Base-by-base conservation (phyloP, 2,797 vertebrate species). In the Chrysocyon brachyurus region DNA sequence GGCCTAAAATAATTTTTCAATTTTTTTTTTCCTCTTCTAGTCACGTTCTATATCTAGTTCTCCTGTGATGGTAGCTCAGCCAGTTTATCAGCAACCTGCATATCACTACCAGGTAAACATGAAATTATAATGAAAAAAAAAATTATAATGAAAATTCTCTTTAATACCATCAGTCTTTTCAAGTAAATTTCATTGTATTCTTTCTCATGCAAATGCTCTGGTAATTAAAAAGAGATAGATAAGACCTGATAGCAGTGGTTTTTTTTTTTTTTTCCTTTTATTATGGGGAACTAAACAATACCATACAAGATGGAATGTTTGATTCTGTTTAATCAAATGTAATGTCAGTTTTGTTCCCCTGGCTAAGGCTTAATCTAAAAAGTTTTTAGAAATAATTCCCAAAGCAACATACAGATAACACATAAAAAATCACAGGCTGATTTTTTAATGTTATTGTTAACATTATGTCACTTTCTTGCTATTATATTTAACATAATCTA, bases 61-160 rank as follows among this genome's bases (percentile, higher is more conserved):
- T 68, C 98, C 99, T 57, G 83, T 99, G 98, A 98, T 99, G 98
- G 96, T 99, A 87, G 97, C 99, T 94, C 99, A 99, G 84, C 98
- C 98, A 1, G 97, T 99, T 94, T 99, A 98, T 98, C 99, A 99
- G 90, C 99, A 99, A 78, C 98, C 99, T 97, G 87, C 98, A 0
- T 99, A 98, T 96, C 99, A 99, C 86, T 99, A 99, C 95, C 99
- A 99, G 99, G 99, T 99, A 98, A 98, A 93, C 97, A 36, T 94
- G 87, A n/a, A 94, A n/a, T 92, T 91, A 92, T 6, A 96, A 11
- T 93, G 88, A 93, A 95, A 93, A 82, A 33, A 36, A 36, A n/a
- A 94, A n/a, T 92, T 91, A 92, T 6, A 96, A 11, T 93, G 88
- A 93, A 95, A 93, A 36, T 36, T 12, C 22, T 93, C 33, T 91